phyloP scores from a whole-genome alignment of 2,113 vertebrate genomes.

The Callaeas wilsoni region DNA sequence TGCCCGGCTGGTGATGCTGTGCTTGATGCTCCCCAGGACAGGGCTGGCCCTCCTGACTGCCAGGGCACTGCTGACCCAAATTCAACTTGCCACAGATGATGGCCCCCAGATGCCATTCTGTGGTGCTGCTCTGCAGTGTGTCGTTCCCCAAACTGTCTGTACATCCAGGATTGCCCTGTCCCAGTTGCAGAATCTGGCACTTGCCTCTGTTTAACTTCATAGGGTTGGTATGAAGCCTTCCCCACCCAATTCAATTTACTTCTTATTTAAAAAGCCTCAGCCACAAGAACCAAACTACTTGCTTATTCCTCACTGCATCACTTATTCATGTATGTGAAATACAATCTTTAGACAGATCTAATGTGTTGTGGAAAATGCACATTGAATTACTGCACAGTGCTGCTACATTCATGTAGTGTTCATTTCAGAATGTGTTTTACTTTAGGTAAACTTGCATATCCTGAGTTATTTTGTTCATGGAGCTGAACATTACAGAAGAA shows the following conservation, averaged over 20 bases:
- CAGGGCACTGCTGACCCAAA: neutral
- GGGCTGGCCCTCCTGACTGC: accelerated
- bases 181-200: neutral
- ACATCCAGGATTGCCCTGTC: neutral
- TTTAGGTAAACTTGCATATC: constrained; percentile 23
- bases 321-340: constrained; percentile 52
- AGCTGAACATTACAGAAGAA: constrained; percentile 57
- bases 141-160: neutral
- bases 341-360: constrained; percentile 43
- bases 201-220: neutral
- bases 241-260: neutral
- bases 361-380: constrained; percentile 62
- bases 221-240: neutral
- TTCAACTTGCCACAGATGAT: too few relatives aligned
- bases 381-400: constrained; percentile 51
- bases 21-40: neutral
- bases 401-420: neutral
- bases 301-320: constrained; percentile 1
- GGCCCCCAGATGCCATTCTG: neutral
- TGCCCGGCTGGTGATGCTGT: accelerated
- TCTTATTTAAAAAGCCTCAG: neutral
- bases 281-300: neutral
- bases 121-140: neutral
- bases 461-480: constrained; percentile 58
- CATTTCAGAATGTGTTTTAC: constrained; percentile 27